Evolutionary conservation across 2,888 invertebrate species (phyloP).

Genomic region (Incurvaria masculella): DNA sequence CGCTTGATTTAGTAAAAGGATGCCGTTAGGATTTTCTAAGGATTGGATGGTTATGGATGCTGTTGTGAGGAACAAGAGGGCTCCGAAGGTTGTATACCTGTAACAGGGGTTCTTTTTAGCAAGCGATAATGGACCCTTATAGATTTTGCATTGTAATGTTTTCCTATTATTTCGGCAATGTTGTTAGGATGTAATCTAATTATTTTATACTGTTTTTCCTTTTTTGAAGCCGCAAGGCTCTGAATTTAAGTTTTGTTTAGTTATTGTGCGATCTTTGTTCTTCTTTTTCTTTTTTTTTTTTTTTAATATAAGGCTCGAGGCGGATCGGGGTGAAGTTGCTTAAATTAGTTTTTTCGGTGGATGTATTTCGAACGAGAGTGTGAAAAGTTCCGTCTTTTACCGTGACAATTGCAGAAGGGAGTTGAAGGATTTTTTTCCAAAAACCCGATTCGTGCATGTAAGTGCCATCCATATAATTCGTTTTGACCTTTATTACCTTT

Average conservation of each 20-base stretch:
- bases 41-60: constrained; percentile 1
- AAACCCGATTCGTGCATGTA: too few relatives aligned
- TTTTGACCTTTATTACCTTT: too few relatives aligned
- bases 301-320: too few relatives aligned
- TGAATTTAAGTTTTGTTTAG: background rate
- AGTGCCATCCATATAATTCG: too few relatives aligned
- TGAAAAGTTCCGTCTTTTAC: too few relatives aligned
- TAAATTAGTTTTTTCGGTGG: too few relatives aligned
- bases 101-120: constrained; percentile 12
- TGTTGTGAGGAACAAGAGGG: constrained; percentile 4
- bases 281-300: background rate
- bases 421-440: too few relatives aligned
- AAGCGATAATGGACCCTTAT: constrained; percentile 12
- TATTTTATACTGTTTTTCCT: constrained; percentile 7
- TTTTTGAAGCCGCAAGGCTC: background rate
- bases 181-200: constrained; percentile 12
- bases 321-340: too few relatives aligned
- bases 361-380: too few relatives aligned
- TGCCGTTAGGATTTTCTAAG: constrained; percentile 1
- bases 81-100: constrained; percentile 7
- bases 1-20: constrained; percentile 4
- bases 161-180: constrained; percentile 13
- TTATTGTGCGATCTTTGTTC: background rate
- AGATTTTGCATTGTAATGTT: constrained; percentile 12
- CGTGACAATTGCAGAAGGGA: too few relatives aligned